Evolutionary conservation across 2,113 vertebrate genomes (phyloP), one percentile per base, ranked within the genome.

Genomic region (Plecturocebus donacophilus): DNA sequence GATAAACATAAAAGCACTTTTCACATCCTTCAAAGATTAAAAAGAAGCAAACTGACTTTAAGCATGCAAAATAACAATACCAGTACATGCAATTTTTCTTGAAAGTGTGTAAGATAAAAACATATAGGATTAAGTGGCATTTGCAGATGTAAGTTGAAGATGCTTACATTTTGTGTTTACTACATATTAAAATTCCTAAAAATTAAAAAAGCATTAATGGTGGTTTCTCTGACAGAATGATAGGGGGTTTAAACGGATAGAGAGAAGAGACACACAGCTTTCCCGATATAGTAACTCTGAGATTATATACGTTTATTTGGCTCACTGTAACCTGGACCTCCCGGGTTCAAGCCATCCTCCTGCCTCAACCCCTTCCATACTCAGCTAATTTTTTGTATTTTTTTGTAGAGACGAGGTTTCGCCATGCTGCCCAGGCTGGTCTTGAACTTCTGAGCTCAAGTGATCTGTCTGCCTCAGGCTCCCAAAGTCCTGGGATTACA

Each of bases 21-120:
- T 83, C 71, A 80, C 84, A 83, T 58, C 32, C 32, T 90, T 83
- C 38, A 54, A 84, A 70, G 73, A 92, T 96, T 81, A 56, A 94
- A 97, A 94, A 96, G 56, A 21, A 87, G 21, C 38, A 87, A 49
- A 45, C 27, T 76, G 32, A 76, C 14, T 61, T 8, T 75, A 85
- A 96, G 54, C 12, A 91, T 47, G 68, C 35, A 75, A 95, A 84
- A 66, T 73, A 88, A 82, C 61, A 88, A 82, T 64, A 79, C 23
- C 35, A 71, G 25, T 56, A 82, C 2, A 81, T 52, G 38, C 11
- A 49, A 90, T 76, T 91, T 90, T 93, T 70, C 80, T 90, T 93
- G 1, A n/a, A 75, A 93, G 40, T 64, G 8, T 6, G 40, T 1
- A 66, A 35, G 30, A 85, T 38, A 83, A 61, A 91, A 87, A 87